phyloP scores from a whole-genome alignment of 2,888 invertebrate genomes.

The Trissolcus brochymenae region DNA sequence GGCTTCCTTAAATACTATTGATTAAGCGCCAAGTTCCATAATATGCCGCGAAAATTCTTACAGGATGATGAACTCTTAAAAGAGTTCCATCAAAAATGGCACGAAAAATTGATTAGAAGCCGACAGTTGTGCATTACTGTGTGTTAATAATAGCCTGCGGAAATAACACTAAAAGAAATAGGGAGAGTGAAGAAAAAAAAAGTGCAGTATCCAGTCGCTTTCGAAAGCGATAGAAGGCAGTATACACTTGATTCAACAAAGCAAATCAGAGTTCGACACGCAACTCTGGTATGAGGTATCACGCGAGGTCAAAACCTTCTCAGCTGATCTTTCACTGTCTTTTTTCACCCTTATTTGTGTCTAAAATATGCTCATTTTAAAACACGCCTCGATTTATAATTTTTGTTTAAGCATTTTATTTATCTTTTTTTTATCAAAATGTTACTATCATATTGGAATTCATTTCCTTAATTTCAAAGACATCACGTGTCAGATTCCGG shows the following conservation, averaged over 20 bases:
- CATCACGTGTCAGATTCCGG: no score
- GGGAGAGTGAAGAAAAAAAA: conserved; percentile 48
- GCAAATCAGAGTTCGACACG: conserved; percentile 76
- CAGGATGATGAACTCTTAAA: conserved; percentile 27
- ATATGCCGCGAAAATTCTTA: conserved; percentile 3
- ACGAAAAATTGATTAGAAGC: conserved; percentile 57
- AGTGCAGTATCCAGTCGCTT: conserved; percentile 67
- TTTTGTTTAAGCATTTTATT: no score
- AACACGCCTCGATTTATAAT: no score
- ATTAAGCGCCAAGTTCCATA: conserved; percentile 13
- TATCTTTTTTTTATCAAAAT: no score
- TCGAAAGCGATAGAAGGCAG: conserved; percentile 59
- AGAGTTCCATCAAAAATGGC: conserved; percentile 43
- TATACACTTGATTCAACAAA: conserved; percentile 75
- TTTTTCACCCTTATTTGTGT: conserved; percentile 51
- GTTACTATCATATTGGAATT: no score
- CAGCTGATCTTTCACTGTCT: conserved; percentile 63
- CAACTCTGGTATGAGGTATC: conserved; percentile 72
- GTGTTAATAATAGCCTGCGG: conserved; percentile 63
- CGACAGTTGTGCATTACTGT: conserved; percentile 59
- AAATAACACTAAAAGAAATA: conserved; percentile 56
- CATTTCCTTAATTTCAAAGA: no score
- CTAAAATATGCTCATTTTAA: no score
- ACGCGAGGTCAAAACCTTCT: conserved; percentile 70
- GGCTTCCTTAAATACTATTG: conserved; percentile 25